Evolutionary conservation across 2,888 invertebrate genomes (phyloP), one percentile per base, ranked within the genome.

Genomic region (Agonum fuliginosum): DNA sequence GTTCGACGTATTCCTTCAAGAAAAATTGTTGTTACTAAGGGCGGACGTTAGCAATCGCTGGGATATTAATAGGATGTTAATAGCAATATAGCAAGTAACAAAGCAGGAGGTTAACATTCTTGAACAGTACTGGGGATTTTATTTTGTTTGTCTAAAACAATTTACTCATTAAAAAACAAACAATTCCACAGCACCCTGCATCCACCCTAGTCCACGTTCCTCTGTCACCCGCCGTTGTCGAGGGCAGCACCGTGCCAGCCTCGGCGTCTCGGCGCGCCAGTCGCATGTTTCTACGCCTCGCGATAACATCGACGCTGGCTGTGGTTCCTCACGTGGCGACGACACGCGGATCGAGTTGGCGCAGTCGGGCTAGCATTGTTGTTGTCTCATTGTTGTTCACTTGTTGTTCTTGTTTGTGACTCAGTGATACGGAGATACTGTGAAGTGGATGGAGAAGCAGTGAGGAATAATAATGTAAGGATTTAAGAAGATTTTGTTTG

Each of bases 301-400:
- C 19, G 75, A 67, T 75, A 75, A 34, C 65, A 75, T 75, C 75
- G 74, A 30, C 69, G 22, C 43, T 19, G 22, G 54, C 54, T 54
- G 72, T 72, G 72, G 34, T 34, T 8, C 46, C 71, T 48, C 48
- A 48, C 70, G 17, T 46, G 19, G 46, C 70, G 24, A 48, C 70
- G 17, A 27, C 30, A 34, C 70, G 24, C 34, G 37, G 20, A 8
- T 1, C 4, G 10, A 10, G 22, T 37, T 37, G 37, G 37, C n/a
- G 37, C n/a, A 37, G 24, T 65, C 48, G 48, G 10, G 48, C 17
- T 14, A 12, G 19, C 48, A 12, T 37, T 37, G 37, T 8, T 10
- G 12, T 34, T 34, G 48, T 48, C 10, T 48, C 48, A 17, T 48
- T 48, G 48, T 48, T 20, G 48, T 48, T 48, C 12, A n/a, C 1